Conservation (phyloP, 2,888 invertebrate genomes). For the Aphelenchoides bicaudatus region DNA sequence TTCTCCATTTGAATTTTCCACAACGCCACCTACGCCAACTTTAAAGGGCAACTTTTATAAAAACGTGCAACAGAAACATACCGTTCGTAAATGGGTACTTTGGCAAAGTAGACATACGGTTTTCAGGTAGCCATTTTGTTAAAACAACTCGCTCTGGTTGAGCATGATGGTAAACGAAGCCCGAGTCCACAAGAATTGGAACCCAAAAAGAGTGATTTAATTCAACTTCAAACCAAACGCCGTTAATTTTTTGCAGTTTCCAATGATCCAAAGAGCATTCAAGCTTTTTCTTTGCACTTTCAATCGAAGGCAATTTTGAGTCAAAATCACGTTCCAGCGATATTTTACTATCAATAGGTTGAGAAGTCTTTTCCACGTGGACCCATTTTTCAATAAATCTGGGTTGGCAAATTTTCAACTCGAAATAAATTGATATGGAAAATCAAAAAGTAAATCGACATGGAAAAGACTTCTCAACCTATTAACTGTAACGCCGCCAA, state of each 20-base stretch:
- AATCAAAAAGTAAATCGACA: neutral
- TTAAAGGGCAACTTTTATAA: constrained; percentile 70
- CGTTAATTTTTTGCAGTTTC: constrained; percentile 63
- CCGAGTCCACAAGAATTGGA: constrained; percentile 67
- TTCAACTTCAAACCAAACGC: constrained; percentile 78
- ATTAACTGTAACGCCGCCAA: neutral
- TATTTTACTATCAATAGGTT: neutral
- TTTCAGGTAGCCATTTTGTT: constrained; percentile 74
- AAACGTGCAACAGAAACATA: neutral
- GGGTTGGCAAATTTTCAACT: too few species aligned
- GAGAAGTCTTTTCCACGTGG: too few species aligned
- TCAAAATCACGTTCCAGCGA: constrained; percentile 10
- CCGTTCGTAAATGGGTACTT: constrained; percentile 21
- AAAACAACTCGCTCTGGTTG: constrained; percentile 75
- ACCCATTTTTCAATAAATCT: too few species aligned
- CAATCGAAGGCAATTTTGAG: constrained; percentile 12
- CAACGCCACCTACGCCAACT: constrained; percentile 80
- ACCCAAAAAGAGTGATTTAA: constrained; percentile 73
- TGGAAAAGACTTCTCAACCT: too few species aligned
- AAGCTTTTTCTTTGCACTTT: constrained; percentile 17
- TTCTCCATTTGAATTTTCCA: constrained; percentile 74
- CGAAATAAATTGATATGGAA: neutral
- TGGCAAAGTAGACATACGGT: constrained; percentile 55
- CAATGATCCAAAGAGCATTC: constrained; percentile 23
- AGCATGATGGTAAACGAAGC: constrained; percentile 82